These are phyloP conservation scores for Leptinotarsa texana DNA, from an alignment of 1,140 invertebrate genomes.

Conservation along the genomic window DNA sequence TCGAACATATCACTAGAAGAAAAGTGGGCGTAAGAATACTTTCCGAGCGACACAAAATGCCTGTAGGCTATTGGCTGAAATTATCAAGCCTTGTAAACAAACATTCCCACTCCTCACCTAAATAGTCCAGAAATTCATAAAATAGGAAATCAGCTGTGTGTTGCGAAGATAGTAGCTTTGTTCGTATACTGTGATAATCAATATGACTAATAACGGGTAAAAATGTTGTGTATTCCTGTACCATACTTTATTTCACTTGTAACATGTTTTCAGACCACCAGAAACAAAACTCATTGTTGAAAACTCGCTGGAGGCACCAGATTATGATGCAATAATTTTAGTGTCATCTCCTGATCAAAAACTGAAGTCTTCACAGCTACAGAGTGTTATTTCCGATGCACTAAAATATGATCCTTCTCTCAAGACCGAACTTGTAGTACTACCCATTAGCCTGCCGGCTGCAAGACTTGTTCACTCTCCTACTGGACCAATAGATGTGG, in stretches of 20 bases:
- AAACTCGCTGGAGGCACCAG: conserved; percentile 41
- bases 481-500: conserved; percentile 74
- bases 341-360: conserved; percentile 53
- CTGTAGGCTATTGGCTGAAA: background rate
- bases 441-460: conserved; percentile 67
- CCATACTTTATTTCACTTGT: background rate
- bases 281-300: conserved; percentile 33
- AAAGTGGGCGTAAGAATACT: too few relatives aligned
- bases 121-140: conserved; percentile 9
- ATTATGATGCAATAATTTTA: conserved; percentile 60
- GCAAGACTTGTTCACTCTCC: conserved; percentile 73
- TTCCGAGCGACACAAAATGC: background rate
- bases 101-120: conserved; percentile 12
- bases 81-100: background rate
- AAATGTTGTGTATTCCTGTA: background rate
- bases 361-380: conserved; percentile 37
- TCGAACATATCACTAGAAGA: too few relatives aligned
- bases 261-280: conserved; percentile 34
- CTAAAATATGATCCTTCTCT: conserved; percentile 57
- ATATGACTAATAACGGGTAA: conserved; percentile 3
- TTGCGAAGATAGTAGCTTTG: background rate
- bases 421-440: conserved; percentile 58
- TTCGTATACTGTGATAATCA: background rate
- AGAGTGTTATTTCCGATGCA: conserved; percentile 50
- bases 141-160: conserved; percentile 20